A percentile compares a stretch with the other conserved stretches of the same genome.
Evolutionary conservation across 2,113 vertebrate genomes (phyloP).

Genomic region (Mixornis gularis): DNA sequence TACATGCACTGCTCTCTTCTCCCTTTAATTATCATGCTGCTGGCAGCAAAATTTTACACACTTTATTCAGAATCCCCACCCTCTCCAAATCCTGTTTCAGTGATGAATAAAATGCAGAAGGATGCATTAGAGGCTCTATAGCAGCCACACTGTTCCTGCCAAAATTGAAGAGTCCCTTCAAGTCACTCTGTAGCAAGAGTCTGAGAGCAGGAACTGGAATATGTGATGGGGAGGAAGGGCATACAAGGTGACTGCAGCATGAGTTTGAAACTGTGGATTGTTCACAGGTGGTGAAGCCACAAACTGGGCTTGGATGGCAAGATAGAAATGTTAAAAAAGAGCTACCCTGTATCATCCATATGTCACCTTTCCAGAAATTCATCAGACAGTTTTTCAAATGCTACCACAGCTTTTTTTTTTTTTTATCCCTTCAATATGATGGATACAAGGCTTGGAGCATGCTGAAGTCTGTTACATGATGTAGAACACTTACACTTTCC

Average conservation of each 20-base stretch:
- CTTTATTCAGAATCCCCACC: background rate
- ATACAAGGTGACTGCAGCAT: background rate
- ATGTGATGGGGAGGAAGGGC: background rate
- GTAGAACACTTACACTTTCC: background rate
- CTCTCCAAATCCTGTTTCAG: background rate
- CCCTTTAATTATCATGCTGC: conserved; percentile 4
- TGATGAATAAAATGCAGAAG: background rate
- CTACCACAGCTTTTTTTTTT: background rate
- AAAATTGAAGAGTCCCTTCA: background rate
- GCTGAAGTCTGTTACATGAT: background rate
- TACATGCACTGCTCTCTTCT: background rate
- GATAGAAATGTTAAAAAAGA: background rate
- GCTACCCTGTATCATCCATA: background rate
- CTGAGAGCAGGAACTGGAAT: background rate
- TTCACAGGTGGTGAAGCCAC: background rate
- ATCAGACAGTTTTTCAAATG: background rate
- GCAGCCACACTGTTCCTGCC: background rate
- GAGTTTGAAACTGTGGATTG: background rate
- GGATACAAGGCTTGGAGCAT: background rate
- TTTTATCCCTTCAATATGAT: background rate
- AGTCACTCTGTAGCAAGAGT: background rate
- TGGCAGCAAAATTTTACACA: background rate
- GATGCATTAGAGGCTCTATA: background rate
- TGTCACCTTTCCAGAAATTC: background rate
- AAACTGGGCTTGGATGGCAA: background rate